Conservation (phyloP, 30 jellyfish, hydroid and myxozoan genomes). For the Sanderia malayensis region DNA sequence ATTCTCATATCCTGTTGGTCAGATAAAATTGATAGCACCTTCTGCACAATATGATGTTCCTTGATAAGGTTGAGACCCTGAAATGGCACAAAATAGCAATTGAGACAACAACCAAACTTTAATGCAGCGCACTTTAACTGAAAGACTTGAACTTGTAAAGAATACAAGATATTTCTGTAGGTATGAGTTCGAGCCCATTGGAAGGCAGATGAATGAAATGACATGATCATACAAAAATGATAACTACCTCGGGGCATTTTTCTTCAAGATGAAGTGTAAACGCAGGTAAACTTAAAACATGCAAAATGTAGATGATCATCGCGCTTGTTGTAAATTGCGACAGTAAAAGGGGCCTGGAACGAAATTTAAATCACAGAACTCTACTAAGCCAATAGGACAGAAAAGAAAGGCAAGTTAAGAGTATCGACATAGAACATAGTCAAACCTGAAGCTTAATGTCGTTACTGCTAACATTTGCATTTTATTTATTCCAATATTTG, state of each 20-base stretch:
- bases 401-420: not conserved
- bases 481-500: conserved; percentile 32
- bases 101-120: too few relatives aligned
- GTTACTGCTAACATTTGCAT: conserved; percentile 58
- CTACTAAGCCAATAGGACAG: not conserved
- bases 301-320: conserved; percentile 32
- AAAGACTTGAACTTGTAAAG: too few relatives aligned
- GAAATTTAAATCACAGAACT: not conserved
- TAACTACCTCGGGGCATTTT: conserved; percentile 60
- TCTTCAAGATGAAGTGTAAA: conserved; percentile 38
- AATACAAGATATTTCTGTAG: too few relatives aligned
- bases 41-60: conserved; percentile 23
- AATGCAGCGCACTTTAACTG: too few relatives aligned
- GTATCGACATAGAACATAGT: not conserved
- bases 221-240: not conserved
- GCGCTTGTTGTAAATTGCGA: conserved; percentile 53
- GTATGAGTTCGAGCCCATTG: too few relatives aligned
- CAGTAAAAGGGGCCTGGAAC: conserved; percentile 47
- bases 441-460: conserved; percentile 64
- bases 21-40: conserved; percentile 29
- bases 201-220: too few relatives aligned
- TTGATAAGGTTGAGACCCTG: conserved; percentile 23
- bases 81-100: too few relatives aligned
- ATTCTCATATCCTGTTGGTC: conserved; percentile 54
- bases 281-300: conserved; percentile 70